phyloP scores from a whole-genome alignment of 64 coral and sea anemone genomes.

The Actinia tenebrosa region DNA sequence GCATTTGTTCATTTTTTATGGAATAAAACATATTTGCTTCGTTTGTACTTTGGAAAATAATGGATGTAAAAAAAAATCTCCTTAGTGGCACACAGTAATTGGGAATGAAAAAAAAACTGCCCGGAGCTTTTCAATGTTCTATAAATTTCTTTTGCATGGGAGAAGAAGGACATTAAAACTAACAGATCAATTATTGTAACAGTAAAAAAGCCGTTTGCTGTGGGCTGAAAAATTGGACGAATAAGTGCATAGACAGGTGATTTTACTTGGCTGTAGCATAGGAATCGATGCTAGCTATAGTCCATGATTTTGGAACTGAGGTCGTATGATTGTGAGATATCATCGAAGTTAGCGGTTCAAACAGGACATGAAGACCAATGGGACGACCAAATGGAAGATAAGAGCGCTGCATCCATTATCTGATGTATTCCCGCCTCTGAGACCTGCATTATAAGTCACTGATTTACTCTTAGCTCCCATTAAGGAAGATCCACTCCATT shows the following conservation, averaged over 20 bases:
- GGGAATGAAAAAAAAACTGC: background rate
- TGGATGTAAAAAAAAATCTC: background rate
- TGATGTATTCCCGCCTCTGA: background rate
- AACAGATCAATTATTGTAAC: too few species aligned
- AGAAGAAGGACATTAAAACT: background rate
- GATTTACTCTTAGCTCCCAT: background rate
- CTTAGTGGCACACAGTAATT: slow-evolving; percentile 4
- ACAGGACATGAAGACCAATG: background rate
- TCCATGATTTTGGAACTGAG: background rate
- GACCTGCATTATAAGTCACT: background rate
- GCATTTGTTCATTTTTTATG: background rate
- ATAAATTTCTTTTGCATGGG: background rate
- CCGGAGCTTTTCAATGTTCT: background rate
- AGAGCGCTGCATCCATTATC: background rate
- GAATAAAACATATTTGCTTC: background rate
- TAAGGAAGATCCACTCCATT: background rate
- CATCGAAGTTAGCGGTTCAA: background rate
- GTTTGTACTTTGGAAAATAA: background rate
- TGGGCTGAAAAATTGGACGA: background rate
- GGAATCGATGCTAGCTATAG: too few species aligned
- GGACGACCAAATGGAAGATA: background rate
- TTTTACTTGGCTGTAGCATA: background rate
- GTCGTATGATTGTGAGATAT: background rate
- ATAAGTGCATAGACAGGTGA: background rate
- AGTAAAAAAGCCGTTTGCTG: background rate